phyloP scores from a whole-genome alignment of 2,797 vertebrate genomes.

The Pogoniulus pusillus region DNA sequence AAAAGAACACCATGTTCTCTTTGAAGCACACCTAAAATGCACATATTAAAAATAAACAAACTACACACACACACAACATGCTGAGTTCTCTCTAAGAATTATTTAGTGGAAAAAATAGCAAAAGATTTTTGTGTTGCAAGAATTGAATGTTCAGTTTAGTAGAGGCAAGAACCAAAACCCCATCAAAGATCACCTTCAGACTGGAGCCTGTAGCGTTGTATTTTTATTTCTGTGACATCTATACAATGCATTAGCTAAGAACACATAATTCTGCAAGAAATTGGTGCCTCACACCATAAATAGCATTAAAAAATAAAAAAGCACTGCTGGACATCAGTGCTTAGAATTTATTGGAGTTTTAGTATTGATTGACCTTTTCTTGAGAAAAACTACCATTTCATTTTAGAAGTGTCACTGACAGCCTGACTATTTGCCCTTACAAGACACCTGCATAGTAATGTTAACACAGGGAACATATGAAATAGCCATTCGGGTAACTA shows the following conservation, averaged over 20 bases:
- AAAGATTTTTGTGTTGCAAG: too few relatives aligned
- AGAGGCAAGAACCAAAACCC: too few relatives aligned
- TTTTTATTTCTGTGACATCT: too few relatives aligned
- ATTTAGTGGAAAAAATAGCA: background rate
- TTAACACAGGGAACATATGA: background rate
- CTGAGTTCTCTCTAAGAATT: background rate
- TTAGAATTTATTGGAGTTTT: background rate
- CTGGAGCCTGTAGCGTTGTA: too few relatives aligned
- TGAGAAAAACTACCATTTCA: background rate
- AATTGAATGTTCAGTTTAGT: too few relatives aligned
- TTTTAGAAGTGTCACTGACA: background rate
- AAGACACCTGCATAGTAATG: background rate
- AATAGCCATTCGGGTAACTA: background rate
- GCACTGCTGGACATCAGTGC: accelerated
- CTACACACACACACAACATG: background rate
- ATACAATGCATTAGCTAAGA: too few relatives aligned
- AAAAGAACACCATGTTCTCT: constrained; percentile 45
- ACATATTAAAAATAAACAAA: constrained; percentile 5
- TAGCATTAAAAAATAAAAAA: background rate
- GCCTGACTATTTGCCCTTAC: background rate
- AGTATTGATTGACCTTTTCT: background rate
- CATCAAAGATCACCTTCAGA: too few relatives aligned
- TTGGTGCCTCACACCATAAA: too few relatives aligned
- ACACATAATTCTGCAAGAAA: too few relatives aligned
- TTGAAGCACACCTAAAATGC: background rate